A percentile compares a stretch with the other conserved stretches of the same genome.
These are phyloP conservation scores for Lepidurus couesii DNA, from an alignment of 1,140 invertebrate species.

Conservation along the genomic window DNA sequence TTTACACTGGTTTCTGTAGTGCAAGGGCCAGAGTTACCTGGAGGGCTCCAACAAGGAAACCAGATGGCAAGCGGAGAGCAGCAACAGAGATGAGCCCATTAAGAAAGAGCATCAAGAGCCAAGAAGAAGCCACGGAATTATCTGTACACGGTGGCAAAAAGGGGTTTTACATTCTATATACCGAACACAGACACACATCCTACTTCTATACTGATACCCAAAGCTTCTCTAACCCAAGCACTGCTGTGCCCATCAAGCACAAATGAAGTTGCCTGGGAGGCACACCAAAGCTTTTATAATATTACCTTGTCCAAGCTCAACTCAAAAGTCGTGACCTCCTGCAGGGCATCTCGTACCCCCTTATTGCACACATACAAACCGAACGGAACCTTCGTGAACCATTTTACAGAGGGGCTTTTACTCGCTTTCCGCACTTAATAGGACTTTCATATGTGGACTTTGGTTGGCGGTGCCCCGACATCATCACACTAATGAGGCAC, in stretches of 20 bases:
- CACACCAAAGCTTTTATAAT: not conserved
- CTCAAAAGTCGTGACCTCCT: not conserved
- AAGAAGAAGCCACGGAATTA: not conserved
- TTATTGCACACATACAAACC: not conserved
- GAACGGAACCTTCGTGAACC: not conserved
- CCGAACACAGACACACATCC: too few relatives aligned
- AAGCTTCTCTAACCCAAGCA: too few relatives aligned
- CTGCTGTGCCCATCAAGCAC: too few relatives aligned
- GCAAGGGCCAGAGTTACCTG: not conserved
- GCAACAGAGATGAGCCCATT: not conserved
- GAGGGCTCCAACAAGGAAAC: not conserved
- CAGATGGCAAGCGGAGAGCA: conserved; percentile 11
- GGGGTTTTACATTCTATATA: not conserved
- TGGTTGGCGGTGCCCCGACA: not conserved
- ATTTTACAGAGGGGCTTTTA: not conserved
- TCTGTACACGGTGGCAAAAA: not conserved
- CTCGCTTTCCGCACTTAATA: conserved; percentile 1
- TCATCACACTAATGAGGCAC: not conserved
- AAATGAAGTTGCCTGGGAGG: too few relatives aligned
- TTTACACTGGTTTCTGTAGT: conserved; percentile 3
- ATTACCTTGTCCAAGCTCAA: not conserved
- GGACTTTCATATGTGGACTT: conserved; percentile 6
- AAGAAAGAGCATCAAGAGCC: not conserved
- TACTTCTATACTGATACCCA: too few relatives aligned
- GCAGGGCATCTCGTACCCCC: not conserved